A percentile compares a stretch with the other conserved stretches of the same genome.
Conservation (phyloP, 2,797 vertebrate genomes). For the Rhodeus uyekii region DNA sequence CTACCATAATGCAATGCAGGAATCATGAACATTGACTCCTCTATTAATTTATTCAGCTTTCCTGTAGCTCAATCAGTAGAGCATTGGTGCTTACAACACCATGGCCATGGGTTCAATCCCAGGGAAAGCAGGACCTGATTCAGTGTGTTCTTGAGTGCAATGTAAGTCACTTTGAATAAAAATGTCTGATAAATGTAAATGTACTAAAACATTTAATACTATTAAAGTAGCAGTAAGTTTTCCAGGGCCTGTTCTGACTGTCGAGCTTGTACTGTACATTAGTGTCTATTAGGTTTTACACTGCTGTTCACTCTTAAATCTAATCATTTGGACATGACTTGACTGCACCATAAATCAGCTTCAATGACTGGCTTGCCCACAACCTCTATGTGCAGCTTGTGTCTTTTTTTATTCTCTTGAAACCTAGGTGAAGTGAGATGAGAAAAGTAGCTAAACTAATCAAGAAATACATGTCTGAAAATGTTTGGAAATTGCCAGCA, state of each 20-base stretch:
- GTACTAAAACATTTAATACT: too few relatives aligned
- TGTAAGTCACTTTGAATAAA: too few relatives aligned
- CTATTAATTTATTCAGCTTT: background rate
- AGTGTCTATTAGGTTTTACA: background rate
- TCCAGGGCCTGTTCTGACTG: background rate
- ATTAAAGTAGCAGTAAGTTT: too few relatives aligned
- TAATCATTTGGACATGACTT: background rate
- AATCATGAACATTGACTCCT: background rate
- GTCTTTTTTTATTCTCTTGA: background rate
- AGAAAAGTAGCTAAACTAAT: background rate
- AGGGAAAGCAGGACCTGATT: too few relatives aligned
- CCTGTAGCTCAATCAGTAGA: too few relatives aligned
- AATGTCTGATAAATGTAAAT: too few relatives aligned
- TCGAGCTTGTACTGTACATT: background rate
- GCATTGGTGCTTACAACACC: too few relatives aligned
- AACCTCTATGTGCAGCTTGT: background rate
- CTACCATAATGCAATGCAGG: background rate
- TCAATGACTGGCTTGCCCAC: background rate
- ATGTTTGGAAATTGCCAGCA: background rate
- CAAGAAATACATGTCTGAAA: background rate
- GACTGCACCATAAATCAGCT: background rate
- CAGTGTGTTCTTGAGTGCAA: too few relatives aligned
- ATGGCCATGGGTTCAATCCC: too few relatives aligned
- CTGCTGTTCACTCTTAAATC: background rate
- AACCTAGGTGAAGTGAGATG: background rate